Evolutionary conservation across 2,888 invertebrate species (phyloP).

Genomic region (Amphipyra tragopoginis): DNA sequence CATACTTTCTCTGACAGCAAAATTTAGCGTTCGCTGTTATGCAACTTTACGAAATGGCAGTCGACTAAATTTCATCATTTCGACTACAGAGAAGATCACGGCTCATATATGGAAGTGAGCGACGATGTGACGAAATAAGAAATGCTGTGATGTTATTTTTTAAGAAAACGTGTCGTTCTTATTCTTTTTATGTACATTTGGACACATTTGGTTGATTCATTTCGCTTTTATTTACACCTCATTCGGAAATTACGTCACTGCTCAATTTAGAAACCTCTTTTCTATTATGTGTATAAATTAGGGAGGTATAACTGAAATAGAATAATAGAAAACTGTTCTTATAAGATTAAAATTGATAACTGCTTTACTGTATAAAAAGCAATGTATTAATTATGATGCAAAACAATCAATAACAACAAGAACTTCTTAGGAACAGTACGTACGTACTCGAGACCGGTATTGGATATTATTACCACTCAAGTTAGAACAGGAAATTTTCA

Average conservation of each 20-base stretch:
- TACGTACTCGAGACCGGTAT: slow-evolving; percentile 54
- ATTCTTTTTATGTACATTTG: slow-evolving; percentile 31
- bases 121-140: slow-evolving; percentile 78
- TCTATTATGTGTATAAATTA: slow-evolving; percentile 23
- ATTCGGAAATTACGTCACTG: slow-evolving; percentile 40
- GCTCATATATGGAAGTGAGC: slow-evolving; percentile 77
- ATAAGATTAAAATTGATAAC: slow-evolving; percentile 23
- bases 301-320: slow-evolving; percentile 14
- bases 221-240: slow-evolving; percentile 22
- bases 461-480: slow-evolving; percentile 52
- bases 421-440: slow-evolving; percentile 53
- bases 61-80: slow-evolving; percentile 88
- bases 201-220: slow-evolving; percentile 35
- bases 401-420: slow-evolving; percentile 65
- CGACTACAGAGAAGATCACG: slow-evolving; percentile 82
- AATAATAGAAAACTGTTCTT: slow-evolving; percentile 20
- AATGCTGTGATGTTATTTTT: slow-evolving; percentile 67
- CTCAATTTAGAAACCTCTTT: slow-evolving; percentile 35
- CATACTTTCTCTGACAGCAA: slow-evolving; percentile 90
- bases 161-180: slow-evolving; percentile 42
- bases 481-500: slow-evolving; percentile 57
- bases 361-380: slow-evolving; percentile 39
- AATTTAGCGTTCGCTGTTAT: slow-evolving; percentile 87
- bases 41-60: slow-evolving; percentile 87
- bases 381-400: slow-evolving; percentile 65